Evolutionary conservation across 2,797 vertebrate genomes (phyloP), one percentile per base, ranked within the genome.

Genomic region (Schizopygopsis pylzovi): DNA sequence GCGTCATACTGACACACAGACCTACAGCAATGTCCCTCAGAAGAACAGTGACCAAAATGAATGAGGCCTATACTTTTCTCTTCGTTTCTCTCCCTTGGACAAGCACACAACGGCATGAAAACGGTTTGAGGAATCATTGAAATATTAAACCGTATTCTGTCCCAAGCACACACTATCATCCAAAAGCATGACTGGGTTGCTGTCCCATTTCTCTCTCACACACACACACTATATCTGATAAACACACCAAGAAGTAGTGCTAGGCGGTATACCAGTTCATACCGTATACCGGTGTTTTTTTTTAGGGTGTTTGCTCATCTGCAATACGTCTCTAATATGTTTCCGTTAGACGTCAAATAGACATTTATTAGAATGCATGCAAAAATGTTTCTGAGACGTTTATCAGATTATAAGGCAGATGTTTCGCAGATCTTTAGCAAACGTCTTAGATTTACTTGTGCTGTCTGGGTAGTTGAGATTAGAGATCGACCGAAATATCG

Each of bases 1-100:
- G 86, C 86, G 86, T 87, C 86, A 87, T 76, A 67, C 76, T 65
- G 79, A 88, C 75, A 85, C 79, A 78, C 73, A 13, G 39, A 82
- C 83, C 13, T 25, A 63, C 86, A 85, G 67, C 71, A 52, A 71
- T 71, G 52, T 59, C 76, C 83, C 75, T 79, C 65, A 85, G 65
- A 54, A 52, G 6, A 79, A 70, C n/a, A 71, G 52, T 70, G 39
- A 85, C 65, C 83, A 61, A 59, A 39, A 79, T 45, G n/a, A 6
- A 85, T 71, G 65, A 70, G 37, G 59, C 0, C 0, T 37, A n/a
- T 41, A 43, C 11, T 10, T 33, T 37, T 78, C 43, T 12, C 33
- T 37, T 61, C 6, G 20, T 49, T 39, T 65, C 41, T 15, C 78
- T 65, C 3, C 33, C 59, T 73, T 6, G 13, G 28, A 56, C n/a